Evolutionary conservation across 2,113 vertebrate species (phyloP).

Genomic region (Psittacara wagleri): DNA sequence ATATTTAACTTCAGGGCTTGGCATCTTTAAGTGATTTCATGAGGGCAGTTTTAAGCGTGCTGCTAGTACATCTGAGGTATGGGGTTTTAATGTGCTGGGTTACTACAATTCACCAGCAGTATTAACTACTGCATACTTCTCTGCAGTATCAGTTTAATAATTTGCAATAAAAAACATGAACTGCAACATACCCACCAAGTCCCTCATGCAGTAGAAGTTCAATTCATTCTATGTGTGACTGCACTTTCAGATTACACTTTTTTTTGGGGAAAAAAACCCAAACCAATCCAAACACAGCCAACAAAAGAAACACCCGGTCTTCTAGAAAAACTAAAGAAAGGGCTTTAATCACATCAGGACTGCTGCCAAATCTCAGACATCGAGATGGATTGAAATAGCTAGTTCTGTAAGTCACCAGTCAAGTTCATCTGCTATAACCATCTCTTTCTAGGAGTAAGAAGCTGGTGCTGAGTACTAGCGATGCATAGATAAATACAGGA

Average conservation of each 20-base stretch:
- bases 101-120: background rate
- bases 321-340: background rate
- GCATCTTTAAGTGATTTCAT: background rate
- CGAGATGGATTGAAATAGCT: background rate
- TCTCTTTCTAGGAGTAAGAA: background rate
- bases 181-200: background rate
- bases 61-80: background rate
- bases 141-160: background rate
- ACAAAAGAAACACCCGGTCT: background rate
- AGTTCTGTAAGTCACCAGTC: background rate
- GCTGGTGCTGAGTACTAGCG: background rate
- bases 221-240: background rate
- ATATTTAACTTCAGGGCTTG: background rate
- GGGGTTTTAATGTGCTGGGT: background rate
- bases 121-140: background rate
- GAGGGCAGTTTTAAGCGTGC: background rate
- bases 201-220: background rate
- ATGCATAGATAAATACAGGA: background rate
- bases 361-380: background rate
- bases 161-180: background rate
- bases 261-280: fast-evolving
- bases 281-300: background rate
- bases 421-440: background rate
- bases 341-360: background rate
- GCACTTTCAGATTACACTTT: background rate